Conservation (phyloP, 2,797 vertebrate species). For the Sandelia bainsii region DNA sequence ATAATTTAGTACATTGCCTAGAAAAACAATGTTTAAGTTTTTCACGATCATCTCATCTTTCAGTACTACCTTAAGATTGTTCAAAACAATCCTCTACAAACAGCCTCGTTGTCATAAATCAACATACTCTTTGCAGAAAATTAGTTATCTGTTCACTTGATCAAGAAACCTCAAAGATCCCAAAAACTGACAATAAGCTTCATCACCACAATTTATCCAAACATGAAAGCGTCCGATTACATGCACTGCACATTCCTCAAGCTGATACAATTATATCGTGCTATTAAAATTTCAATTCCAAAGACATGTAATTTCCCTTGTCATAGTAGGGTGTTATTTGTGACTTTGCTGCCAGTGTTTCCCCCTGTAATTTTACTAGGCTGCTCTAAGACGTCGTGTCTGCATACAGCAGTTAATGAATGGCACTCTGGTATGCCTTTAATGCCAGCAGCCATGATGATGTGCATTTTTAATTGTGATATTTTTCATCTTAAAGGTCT, state of each 20-base stretch:
- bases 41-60: slow-evolving; percentile 17
- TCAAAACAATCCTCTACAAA: slow-evolving; percentile 38
- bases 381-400: slow-evolving; percentile 79
- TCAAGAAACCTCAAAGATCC: slow-evolving; percentile 41
- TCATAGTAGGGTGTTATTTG: slow-evolving; percentile 82
- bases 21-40: neutral
- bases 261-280: slow-evolving; percentile 60
- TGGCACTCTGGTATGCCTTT: slow-evolving; percentile 69
- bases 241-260: slow-evolving; percentile 55
- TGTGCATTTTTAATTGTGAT: slow-evolving; percentile 54
- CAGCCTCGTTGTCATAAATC: slow-evolving; percentile 32
- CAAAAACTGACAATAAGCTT: slow-evolving; percentile 39
- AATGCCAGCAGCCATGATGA: slow-evolving; percentile 61
- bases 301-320: slow-evolving; percentile 81
- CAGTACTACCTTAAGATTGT: slow-evolving; percentile 13
- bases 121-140: slow-evolving; percentile 31
- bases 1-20: slow-evolving; percentile 6
- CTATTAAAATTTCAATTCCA: slow-evolving; percentile 66
- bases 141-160: slow-evolving; percentile 44
- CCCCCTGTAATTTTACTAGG: slow-evolving; percentile 83
- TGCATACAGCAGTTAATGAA: slow-evolving; percentile 77
- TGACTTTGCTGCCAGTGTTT: slow-evolving; percentile 73
- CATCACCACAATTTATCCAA: slow-evolving; percentile 34
- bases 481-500: slow-evolving; percentile 51
- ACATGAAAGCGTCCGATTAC: slow-evolving; percentile 63